Percentiles rank a stretch among this genome's conserved stretches.
Evolutionary conservation across 2,113 vertebrate species (phyloP).

Genomic region (Ascaphus truei): DNA sequence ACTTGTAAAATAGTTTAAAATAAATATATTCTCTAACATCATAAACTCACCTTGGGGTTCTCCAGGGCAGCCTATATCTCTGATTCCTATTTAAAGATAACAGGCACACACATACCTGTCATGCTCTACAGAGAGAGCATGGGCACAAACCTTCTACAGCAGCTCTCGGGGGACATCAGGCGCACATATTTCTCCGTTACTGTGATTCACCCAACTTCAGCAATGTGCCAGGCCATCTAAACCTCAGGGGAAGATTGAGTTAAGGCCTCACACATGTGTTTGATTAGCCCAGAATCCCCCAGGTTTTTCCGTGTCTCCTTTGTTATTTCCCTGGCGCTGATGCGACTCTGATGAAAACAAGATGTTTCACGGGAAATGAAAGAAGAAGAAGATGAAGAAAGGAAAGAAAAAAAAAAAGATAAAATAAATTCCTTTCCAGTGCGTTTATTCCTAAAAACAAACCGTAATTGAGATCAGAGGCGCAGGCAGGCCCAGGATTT

Average conservation of each 20-base stretch:
- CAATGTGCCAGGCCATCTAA: constrained; percentile 25
- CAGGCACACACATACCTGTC: too few species aligned
- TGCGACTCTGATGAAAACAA: constrained; percentile 45
- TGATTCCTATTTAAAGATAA: too few species aligned
- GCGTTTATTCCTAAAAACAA: constrained; percentile 38
- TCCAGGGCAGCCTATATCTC: too few species aligned
- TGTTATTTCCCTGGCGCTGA: constrained; percentile 43
- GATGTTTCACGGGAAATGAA: constrained; percentile 48
- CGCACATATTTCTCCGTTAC: too few species aligned
- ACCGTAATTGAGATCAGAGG: constrained; percentile 58
- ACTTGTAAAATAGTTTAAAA: too few species aligned
- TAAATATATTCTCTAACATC: too few species aligned
- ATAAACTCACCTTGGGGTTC: too few species aligned
- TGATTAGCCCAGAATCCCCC: constrained; percentile 46
- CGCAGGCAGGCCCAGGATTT: constrained; percentile 48
- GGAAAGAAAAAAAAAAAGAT: constrained; percentile 31
- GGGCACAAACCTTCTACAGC: too few species aligned
- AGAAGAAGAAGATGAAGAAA: constrained; percentile 34
- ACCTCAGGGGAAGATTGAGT: constrained; percentile 37
- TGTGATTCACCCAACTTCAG: constrained; percentile 19
- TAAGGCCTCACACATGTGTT: constrained; percentile 49
- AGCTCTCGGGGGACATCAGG: too few species aligned
- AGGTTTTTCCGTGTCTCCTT: constrained; percentile 43
- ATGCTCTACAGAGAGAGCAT: too few species aligned
- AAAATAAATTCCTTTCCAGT: constrained; percentile 39